Percentiles rank a stretch among this genome's conserved stretches.
Conservation (phyloP, 2,113 vertebrate species). For the Zapornia atra region DNA sequence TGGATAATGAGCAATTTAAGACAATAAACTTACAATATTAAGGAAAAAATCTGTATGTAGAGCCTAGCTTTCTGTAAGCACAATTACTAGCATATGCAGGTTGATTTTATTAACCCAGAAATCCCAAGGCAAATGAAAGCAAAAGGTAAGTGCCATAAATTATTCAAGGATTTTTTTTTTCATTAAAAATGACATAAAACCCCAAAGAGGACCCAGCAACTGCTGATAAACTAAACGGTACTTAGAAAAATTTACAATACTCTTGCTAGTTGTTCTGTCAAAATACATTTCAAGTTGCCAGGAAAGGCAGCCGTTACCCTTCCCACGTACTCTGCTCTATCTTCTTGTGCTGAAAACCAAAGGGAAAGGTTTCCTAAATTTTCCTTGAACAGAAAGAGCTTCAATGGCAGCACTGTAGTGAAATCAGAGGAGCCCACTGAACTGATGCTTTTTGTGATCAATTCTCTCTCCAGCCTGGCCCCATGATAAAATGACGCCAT, state of each 20-base stretch:
- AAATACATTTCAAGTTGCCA: background rate
- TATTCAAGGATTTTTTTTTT: background rate
- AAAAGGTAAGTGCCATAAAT: background rate
- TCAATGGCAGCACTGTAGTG: background rate
- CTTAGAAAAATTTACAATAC: background rate
- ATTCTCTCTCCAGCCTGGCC: background rate
- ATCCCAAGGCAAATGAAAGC: background rate
- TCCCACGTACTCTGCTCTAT: background rate
- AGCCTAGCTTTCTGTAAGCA: slow-evolving; percentile 13
- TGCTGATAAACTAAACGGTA: background rate
- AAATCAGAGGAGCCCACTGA: background rate
- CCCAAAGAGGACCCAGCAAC: background rate
- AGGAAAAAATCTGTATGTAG: slow-evolving; percentile 12
- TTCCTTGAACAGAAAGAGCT: background rate
- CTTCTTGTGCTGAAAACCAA: background rate
- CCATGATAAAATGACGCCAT: background rate
- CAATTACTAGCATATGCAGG: slow-evolving; percentile 18
- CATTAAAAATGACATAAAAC: slow-evolving; percentile 20
- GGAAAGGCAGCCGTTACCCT: background rate
- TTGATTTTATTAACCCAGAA: slow-evolving; percentile 38
- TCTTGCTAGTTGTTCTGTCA: background rate
- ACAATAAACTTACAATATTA: slow-evolving; percentile 26
- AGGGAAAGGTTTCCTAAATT: background rate
- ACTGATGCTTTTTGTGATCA: background rate
- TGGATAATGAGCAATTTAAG: slow-evolving; percentile 1